Conservation (phyloP, 2,888 invertebrate species). For the Leistus spinibarbis region DNA sequence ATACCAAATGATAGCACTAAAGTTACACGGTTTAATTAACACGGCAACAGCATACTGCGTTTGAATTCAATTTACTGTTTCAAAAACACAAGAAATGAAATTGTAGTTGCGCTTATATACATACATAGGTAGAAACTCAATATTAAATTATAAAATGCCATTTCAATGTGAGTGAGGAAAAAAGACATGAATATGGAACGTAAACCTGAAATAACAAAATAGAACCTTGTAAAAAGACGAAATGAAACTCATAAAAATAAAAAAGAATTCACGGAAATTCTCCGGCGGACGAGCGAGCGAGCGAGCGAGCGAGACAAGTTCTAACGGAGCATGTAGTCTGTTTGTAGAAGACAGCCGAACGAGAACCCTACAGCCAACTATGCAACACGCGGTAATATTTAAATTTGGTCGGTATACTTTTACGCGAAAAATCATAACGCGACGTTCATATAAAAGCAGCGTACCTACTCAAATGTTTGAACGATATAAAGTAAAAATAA, state of each 20-base stretch:
- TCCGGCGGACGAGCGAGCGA: background rate
- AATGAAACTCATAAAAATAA: background rate
- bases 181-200: too few species aligned
- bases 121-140: too few species aligned
- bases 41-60: too few species aligned
- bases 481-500: slow-evolving; percentile 29
- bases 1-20: too few species aligned
- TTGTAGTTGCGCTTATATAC: too few species aligned
- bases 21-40: too few species aligned
- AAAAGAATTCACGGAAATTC: background rate
- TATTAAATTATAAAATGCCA: too few species aligned
- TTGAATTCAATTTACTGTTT: too few species aligned
- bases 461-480: slow-evolving; percentile 25
- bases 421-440: slow-evolving; percentile 29
- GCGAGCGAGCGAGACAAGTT: background rate
- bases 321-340: background rate
- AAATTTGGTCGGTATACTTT: slow-evolving; percentile 21
- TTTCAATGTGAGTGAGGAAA: too few species aligned
- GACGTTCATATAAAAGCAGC: slow-evolving; percentile 21
- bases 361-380: background rate
- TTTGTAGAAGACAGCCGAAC: slow-evolving; percentile 28
- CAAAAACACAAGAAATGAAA: too few species aligned
- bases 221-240: too few species aligned
- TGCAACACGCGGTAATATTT: slow-evolving; percentile 27
- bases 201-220: too few species aligned